Percentiles rank a stretch among this genome's conserved stretches.
These are phyloP conservation scores for Isichthys henryi DNA, from an alignment of 2,113 vertebrate species.

Conservation along the genomic window DNA sequence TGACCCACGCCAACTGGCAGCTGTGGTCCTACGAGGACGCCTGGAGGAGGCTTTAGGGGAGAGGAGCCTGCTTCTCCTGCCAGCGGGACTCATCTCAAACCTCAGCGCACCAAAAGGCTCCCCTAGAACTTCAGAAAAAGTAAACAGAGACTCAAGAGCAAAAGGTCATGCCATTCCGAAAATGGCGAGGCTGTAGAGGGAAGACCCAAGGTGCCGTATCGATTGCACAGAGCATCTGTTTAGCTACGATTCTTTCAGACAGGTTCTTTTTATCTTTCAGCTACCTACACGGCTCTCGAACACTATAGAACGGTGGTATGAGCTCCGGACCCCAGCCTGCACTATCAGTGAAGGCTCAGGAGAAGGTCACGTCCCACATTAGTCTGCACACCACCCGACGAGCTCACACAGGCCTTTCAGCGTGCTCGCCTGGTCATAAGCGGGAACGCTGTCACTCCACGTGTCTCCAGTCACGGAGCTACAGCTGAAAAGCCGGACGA, in stretches of 20 bases:
- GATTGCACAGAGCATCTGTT: neutral
- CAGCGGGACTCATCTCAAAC: neutral
- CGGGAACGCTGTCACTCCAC: neutral
- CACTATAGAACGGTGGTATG: neutral
- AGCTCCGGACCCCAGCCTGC: neutral
- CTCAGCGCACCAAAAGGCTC: neutral
- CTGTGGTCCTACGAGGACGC: neutral
- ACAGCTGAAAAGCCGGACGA: neutral
- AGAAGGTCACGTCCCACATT: neutral
- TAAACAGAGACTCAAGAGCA: neutral
- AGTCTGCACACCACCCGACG: neutral
- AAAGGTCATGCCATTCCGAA: neutral
- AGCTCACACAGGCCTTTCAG: neutral
- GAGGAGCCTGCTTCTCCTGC: neutral
- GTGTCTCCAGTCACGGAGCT: neutral
- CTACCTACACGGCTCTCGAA: neutral
- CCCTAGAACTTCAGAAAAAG: neutral
- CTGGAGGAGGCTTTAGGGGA: neutral
- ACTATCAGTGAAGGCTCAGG: neutral
- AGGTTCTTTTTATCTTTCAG: neutral
- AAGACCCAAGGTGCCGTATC: neutral
- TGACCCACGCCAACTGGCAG: neutral
- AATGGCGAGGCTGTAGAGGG: neutral
- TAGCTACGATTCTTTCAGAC: neutral
- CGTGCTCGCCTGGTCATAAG: neutral